Evolutionary conservation across 2,113 vertebrate genomes (phyloP), one percentile per base, ranked within the genome.

Genomic region (Rhinoptilus africanus): DNA sequence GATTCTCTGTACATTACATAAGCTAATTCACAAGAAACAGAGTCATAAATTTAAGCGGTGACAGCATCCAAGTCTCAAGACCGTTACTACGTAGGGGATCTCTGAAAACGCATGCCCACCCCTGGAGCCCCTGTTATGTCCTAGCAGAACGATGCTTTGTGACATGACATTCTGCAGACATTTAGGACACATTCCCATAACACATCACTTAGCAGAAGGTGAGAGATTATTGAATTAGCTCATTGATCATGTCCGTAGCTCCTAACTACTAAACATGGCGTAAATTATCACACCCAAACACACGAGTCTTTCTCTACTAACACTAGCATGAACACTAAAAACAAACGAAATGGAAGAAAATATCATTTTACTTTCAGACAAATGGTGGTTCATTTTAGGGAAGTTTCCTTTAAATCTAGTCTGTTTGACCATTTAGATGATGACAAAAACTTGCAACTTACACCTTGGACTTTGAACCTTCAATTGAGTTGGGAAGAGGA

Each of bases 401-500:
- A 89, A 28, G 17, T 17, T 85, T 78, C 32, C 30, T 78, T 20
- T 54, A 10, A 62, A 66, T 9, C 16, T 26, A n/a, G 7, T 28
- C 32, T 59, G 4, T 53, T 48, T 41, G 32, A 63, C 14, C 26
- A 34, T 69, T 74, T 47, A 7, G 23, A 19, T 17, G 43, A 88
- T 6, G 5, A 43, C 26, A 24, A 68, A 57, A 74, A 75, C 32
- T 48, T 72, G 15, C 37, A 71, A 41, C n/a, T 18, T 28, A 20
- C 12, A 53, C 48, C 41, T 41, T 41, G 41, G 41, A 41, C 41
- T 21, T n/a, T 50, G 26, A 85, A 53, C 15, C 5, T 79, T 48
- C 45, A 45, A 0, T 11, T 53, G 32, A 7, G 3, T 5, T 87
- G 39, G 10, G 39, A 71, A 18, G 6, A 4, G 1, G 27, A 5